phyloP scores from a whole-genome alignment of 64 coral and sea anemone species.

The Catalaphyllia jardinei region DNA sequence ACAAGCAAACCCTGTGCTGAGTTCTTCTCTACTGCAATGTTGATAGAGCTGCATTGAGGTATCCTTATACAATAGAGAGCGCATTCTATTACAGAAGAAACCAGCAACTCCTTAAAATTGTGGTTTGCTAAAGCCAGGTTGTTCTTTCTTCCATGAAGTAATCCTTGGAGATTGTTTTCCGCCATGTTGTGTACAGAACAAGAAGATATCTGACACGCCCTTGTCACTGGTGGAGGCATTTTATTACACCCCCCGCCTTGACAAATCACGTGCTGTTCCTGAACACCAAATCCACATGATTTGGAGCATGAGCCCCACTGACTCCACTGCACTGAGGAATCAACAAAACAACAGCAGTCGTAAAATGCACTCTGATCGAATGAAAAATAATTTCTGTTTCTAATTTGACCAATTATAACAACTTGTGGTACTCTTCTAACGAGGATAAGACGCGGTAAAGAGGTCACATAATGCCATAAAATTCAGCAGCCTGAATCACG shows the following conservation, averaged over 20 bases:
- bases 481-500: too few relatives aligned
- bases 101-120: neutral
- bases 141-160: neutral
- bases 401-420: too few relatives aligned
- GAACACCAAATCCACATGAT: neutral
- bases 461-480: too few relatives aligned
- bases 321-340: neutral
- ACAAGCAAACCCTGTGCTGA: neutral
- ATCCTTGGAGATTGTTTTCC: neutral
- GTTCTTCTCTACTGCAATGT: neutral
- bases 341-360: too few relatives aligned
- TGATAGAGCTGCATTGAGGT: neutral
- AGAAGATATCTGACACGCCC: neutral
- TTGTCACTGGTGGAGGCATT: neutral
- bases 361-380: too few relatives aligned
- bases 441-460: too few relatives aligned
- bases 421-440: too few relatives aligned
- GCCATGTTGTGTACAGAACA: neutral
- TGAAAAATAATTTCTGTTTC: too few relatives aligned
- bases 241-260: neutral
- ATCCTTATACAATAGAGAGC: neutral
- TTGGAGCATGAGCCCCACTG: neutral
- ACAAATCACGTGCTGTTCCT: neutral
- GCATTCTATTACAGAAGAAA: slow-evolving; percentile 1
- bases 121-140: neutral